These are phyloP conservation scores for Helicoverpa assulta DNA, from an alignment of 2,888 invertebrate species.

Conservation along the genomic window DNA sequence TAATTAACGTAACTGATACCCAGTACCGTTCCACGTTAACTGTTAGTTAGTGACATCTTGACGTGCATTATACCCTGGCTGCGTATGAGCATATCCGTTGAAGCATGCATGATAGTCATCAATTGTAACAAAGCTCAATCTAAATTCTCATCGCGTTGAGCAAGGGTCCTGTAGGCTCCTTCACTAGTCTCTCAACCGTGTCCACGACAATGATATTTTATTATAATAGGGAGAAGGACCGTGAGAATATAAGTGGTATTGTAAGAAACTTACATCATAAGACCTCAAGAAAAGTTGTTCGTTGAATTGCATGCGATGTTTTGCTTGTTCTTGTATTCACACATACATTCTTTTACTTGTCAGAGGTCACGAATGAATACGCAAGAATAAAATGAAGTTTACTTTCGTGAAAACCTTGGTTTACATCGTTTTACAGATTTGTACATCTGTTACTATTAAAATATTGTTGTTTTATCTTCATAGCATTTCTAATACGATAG, in stretches of 20 bases:
- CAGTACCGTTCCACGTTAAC: slow-evolving; percentile 36
- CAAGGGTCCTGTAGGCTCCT: slow-evolving; percentile 79
- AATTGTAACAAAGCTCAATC: slow-evolving; percentile 82
- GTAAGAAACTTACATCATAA: slow-evolving; percentile 66
- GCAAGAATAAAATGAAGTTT: slow-evolving; percentile 16
- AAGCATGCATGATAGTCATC: slow-evolving; percentile 70
- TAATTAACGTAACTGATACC: slow-evolving; percentile 58
- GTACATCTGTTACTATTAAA: too few species aligned
- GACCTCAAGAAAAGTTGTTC: slow-evolving; percentile 55
- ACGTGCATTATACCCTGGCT: slow-evolving; percentile 32
- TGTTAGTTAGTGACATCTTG: slow-evolving; percentile 43
- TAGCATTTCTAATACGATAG: too few species aligned
- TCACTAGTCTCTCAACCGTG: slow-evolving; percentile 78
- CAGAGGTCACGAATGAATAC: slow-evolving; percentile 48
- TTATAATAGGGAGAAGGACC: slow-evolving; percentile 81
- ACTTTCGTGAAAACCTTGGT: neutral
- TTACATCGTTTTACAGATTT: too few species aligned
- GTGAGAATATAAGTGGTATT: slow-evolving; percentile 81
- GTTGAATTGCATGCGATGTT: slow-evolving; percentile 32
- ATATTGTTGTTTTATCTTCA: too few species aligned
- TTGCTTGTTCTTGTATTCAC: slow-evolving; percentile 21
- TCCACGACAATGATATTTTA: slow-evolving; percentile 85
- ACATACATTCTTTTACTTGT: slow-evolving; percentile 35
- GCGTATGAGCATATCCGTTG: slow-evolving; percentile 62
- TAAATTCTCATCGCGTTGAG: slow-evolving; percentile 82